Evolutionary conservation across 1,140 invertebrate genomes (phyloP), one percentile per base, ranked within the genome.

Genomic region (Eciton burchellii): DNA sequence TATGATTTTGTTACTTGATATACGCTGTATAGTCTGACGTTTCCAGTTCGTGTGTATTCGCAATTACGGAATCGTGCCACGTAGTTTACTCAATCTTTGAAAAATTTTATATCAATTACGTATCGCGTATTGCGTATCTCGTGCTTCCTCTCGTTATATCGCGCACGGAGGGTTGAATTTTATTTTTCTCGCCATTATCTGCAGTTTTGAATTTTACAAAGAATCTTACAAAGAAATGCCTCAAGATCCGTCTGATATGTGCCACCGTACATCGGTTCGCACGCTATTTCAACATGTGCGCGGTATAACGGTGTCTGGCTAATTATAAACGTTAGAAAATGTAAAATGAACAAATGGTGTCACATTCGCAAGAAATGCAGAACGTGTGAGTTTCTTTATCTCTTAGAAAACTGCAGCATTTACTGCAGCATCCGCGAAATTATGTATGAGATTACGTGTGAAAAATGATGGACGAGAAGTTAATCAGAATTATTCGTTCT

Each of bases 261-360:
- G 16, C 12, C 19, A 19, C 68, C 41, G 29, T 16, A 14, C 68
- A 45, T 56, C 24, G 24, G 49, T 57, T 26, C 26, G 14, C 12
- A 21, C 26, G 24, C 21, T 41, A 35, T 71, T 71, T 71, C 68
- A 19, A 52, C 47, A 70, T 24, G 26, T 41, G 49, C 35, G 45
- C 47, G n/a, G 24, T 14, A 26, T 24, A 71, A 24, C 3, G 29
- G 19, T 49, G 26, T 29, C 54, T 16, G 16, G 47, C 68, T 71
- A 71, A 71, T 71, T 41, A 54, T 71, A 71, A 71, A 71, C 47
- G 19, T 16, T 54, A n/a, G 52, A 57, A 71, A 71, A 71, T 71
- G 49, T 71, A 71, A 71, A 71, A 71, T 12, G 68, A 71, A 26
- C 12, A 21, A 68, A 24, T 8, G 26, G 26, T 35, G 26, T 26